Percentiles rank a stretch among this genome's conserved stretches.
Conservation (phyloP, 2,888 invertebrate species). For the Trypoxylon attenuatum region DNA sequence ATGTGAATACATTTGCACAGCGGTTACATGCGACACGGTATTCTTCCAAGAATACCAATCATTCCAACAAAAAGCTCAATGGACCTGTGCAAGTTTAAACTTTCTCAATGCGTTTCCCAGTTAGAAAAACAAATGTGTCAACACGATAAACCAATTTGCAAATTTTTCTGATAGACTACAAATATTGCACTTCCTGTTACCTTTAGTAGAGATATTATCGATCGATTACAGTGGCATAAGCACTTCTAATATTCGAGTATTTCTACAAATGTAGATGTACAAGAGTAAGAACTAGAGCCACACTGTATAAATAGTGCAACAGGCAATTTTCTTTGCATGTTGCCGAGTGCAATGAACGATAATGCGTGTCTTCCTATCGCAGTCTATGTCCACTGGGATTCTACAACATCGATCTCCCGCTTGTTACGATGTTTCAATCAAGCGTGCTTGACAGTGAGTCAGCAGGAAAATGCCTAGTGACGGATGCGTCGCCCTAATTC, state of each 20-base stretch:
- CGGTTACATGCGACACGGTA: constrained; percentile 25
- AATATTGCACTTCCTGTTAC: too few relatives aligned
- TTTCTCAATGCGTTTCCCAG: constrained; percentile 14
- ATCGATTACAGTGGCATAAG: background rate
- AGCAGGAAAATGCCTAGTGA: too few relatives aligned
- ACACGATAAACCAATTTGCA: constrained; percentile 12
- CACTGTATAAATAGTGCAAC: background rate
- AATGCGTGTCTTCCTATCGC: constrained; percentile 2
- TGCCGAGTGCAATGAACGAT: constrained; percentile 16
- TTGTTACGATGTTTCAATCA: too few relatives aligned
- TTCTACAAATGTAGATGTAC: constrained; percentile 14
- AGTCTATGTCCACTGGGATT: too few relatives aligned
- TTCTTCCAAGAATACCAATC: background rate
- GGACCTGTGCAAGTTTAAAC: constrained; percentile 11
- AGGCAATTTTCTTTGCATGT: constrained; percentile 4
- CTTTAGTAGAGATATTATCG: constrained; percentile 13
- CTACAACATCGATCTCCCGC: too few relatives aligned
- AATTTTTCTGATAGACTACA: too few relatives aligned
- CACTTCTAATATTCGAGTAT: constrained; percentile 11
- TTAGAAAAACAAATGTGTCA: too few relatives aligned
- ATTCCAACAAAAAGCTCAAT: constrained; percentile 8
- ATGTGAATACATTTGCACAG: constrained; percentile 16
- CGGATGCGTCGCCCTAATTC: too few relatives aligned
- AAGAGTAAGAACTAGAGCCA: background rate
- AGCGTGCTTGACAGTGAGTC: too few relatives aligned